phyloP scores from a whole-genome alignment of 2,797 vertebrate species.

The Propithecus deckenii region DNA sequence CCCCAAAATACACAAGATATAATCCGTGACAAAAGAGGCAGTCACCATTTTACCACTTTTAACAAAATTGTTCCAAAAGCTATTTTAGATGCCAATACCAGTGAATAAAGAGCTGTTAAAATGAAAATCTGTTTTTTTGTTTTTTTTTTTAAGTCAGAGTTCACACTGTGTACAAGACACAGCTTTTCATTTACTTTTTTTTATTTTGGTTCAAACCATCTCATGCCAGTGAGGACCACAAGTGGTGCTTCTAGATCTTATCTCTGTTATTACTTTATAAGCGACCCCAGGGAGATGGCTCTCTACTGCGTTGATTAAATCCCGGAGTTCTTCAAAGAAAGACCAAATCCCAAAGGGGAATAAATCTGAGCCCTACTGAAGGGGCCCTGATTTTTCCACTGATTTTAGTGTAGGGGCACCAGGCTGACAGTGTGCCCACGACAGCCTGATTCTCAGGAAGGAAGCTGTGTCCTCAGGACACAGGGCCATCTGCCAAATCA shows the following conservation, averaged over 20 bases:
- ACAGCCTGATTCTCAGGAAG: not conserved
- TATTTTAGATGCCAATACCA: not conserved
- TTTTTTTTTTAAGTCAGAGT: not conserved
- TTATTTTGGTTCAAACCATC: not conserved
- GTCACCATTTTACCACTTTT: not conserved
- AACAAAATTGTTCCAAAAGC: not conserved
- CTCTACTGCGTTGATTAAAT: not conserved
- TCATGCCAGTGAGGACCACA: not conserved
- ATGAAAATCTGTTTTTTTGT: not conserved
- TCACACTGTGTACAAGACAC: not conserved
- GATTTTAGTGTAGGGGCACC: not conserved
- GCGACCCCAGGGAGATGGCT: not conserved
- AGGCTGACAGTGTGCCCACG: not conserved
- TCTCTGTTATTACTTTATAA: not conserved
- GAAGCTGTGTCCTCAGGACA: not conserved
- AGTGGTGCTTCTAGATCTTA: not conserved
- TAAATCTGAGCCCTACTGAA: not conserved
- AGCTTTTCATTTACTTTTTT: not conserved
- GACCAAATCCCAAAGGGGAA: not conserved
- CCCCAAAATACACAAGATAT: not conserved
- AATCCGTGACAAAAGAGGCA: not conserved
- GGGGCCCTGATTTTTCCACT: not conserved
- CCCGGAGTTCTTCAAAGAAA: not conserved
- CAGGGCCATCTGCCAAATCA: not conserved
- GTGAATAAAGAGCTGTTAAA: constrained; percentile 54